These are phyloP conservation scores for Scelioninae gen. 2 DNA, from an alignment of 2,888 invertebrate genomes.

Conservation along the genomic window DNA sequence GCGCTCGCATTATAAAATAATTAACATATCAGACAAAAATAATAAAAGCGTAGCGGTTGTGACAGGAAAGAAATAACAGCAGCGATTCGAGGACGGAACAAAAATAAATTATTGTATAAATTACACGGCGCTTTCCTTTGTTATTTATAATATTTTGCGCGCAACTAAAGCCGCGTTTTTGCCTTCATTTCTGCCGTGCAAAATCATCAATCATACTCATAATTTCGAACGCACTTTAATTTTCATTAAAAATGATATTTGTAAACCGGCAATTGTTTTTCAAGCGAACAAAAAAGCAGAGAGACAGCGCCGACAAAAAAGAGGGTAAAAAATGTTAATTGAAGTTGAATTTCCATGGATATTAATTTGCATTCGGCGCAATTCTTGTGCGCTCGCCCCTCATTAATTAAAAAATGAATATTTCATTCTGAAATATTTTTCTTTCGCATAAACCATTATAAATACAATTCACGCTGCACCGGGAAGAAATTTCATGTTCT, in stretches of 20 bases:
- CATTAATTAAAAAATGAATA: conserved; percentile 60
- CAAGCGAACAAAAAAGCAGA: conserved; percentile 26
- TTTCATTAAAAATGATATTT: conserved; percentile 54
- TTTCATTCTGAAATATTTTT: conserved; percentile 57
- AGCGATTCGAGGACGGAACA: conserved; percentile 24
- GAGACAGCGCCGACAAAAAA: conserved; percentile 40
- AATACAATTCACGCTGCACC: conserved; percentile 41
- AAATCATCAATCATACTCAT: conserved; percentile 49
- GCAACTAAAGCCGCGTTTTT: conserved; percentile 32
- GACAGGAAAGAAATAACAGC: conserved; percentile 43
- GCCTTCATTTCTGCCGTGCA: conserved; percentile 15
- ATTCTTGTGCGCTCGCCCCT: conserved; percentile 46
- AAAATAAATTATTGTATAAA: conserved; percentile 51
- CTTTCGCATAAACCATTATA: conserved; percentile 50
- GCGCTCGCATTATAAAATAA: conserved; percentile 47
- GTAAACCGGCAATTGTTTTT: conserved; percentile 49
- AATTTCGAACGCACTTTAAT: conserved; percentile 53
- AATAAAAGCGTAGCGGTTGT: conserved; percentile 33
- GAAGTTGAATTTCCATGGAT: conserved; percentile 56
- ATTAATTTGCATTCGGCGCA: conserved; percentile 52
- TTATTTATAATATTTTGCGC: conserved; percentile 44
- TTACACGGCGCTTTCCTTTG: conserved; percentile 31
- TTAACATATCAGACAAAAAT: conserved; percentile 46
- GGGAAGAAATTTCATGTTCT: conserved; percentile 49
- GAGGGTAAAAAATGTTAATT: conserved; percentile 50